Percentiles rank a stretch among this genome's conserved stretches.
Evolutionary conservation across 2,113 vertebrate genomes (phyloP).

Genomic region (Ictalurus furcatus): DNA sequence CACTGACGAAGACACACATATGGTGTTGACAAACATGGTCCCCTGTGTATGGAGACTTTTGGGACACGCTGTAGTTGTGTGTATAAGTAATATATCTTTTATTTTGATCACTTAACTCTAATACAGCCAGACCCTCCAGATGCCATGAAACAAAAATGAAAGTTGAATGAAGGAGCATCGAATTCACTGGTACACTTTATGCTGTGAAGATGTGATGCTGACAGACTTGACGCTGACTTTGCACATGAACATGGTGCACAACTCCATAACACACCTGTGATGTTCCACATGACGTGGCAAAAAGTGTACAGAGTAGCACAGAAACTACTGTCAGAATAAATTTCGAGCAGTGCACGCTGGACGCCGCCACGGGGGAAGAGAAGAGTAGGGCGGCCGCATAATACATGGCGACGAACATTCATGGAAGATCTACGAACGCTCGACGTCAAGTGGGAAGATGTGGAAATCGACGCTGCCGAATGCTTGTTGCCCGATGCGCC

Average conservation of each 20-base stretch:
- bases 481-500: too few relatives aligned
- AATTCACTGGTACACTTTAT: neutral
- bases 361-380: too few relatives aligned
- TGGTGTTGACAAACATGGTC: too few relatives aligned
- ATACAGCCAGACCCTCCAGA: neutral
- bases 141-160: neutral
- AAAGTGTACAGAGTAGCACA: neutral
- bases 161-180: neutral
- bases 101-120: neutral
- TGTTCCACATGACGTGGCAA: neutral
- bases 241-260: neutral
- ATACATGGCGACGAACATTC: too few relatives aligned
- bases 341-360: neutral
- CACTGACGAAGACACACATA: too few relatives aligned
- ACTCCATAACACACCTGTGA: neutral
- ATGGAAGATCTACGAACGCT: too few relatives aligned
- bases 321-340: too few relatives aligned
- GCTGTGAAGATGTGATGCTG: neutral
- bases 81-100: neutral
- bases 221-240: neutral
- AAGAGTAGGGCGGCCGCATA: too few relatives aligned
- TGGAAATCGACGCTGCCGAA: too few relatives aligned
- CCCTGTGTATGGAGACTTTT: too few relatives aligned
- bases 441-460: too few relatives aligned
- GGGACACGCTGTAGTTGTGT: too few relatives aligned